Base-by-base conservation (phyloP, 23 tunicate genomes). In the Aplidium turbinatum region DNA sequence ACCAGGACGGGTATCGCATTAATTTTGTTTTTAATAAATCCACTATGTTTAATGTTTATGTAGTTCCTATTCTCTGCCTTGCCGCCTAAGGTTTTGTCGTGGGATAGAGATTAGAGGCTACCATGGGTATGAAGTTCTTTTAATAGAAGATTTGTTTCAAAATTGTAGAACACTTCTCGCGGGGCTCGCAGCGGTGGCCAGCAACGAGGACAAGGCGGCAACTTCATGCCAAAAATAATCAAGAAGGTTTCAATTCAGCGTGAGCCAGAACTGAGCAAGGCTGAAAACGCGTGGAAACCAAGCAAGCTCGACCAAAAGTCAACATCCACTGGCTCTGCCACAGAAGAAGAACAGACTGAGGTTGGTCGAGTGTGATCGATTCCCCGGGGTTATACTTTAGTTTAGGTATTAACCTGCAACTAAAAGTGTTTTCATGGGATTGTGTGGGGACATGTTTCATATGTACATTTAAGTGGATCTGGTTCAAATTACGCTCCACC, bases 281-380 rank as follows among this genome's bases (percentile, higher is more conserved):
- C 82, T 34, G 95, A 80, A 25, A 81, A 87, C 63, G 87, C 95
- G 5, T 87, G 95, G 95, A 87, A 80, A 38, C 95, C 95, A 19
- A 78, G 71, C 58, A 85, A 85, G 40, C 31, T 77, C 28, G 86
- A 79, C 51, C 4, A 3, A 3, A 79, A 56, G 36, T n/a, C n/a
- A n/a, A 13, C 46, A 5, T n/a, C 47, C 28, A 31, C 28, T 4
- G 61, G 58, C 3, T 18, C 22, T 13, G 33, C 87, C 5, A 31
- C 30, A 4, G 87, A 87, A 57, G 95, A 87, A 55, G 32, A 20
- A 38, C 65, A 87, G 65, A 80, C 82, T 31, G 78, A 30, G 70
- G 94, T 86, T 3, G 26, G 76, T 11, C 21, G 61, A 5, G 61
- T 54, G 61, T 54, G 19, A 16, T 5, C 22, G n/a, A 13, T 16